Base-by-base conservation (phyloP, 2,888 invertebrate species). In the Eulithis prunata region DNA sequence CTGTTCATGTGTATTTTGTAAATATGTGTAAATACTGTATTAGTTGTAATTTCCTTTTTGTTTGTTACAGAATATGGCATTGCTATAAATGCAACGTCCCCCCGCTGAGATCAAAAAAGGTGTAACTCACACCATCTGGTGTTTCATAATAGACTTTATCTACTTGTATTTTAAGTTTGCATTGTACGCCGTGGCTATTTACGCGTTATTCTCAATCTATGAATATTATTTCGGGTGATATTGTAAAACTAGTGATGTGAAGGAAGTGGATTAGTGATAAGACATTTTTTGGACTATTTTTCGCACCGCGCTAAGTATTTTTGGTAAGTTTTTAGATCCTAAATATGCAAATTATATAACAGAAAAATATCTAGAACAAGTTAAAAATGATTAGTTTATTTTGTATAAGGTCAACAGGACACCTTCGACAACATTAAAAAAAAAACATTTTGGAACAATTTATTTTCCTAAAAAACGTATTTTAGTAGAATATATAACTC, bases 81-180 rank as follows among this genome's bases (percentile, higher is more conserved):
- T 78, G 74, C 71, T 66, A 67, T 83, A 84, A 82, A 87, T 86
- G 86, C 82, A 84, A 78, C 57, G 57, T 54, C n/a, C 70, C 45
- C 51, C 68, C 12, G 46, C 47, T n/a, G 65, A 70, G n/a, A 66
- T 58, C 8, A 64, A 75, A 68, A 80, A 71, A 72, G 82, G 87
- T 57, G 38, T 82, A 62, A 54, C 77, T 47, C 78, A 82, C 66
- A 82, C 66, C 8, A 58, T 90, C 32, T 68, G 74, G 62, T 75
- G 72, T 47, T 88, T 85, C 52, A 7, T 90, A 0, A 89, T 84
- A 72, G 92, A 92, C 74, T 86, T 93, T 72, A 70, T 88, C 11
- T 86, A 79, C 57, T 67, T 93, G 4, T 93, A 93, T 71, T 73
- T 88, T 2, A 93, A 90, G 78, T 92, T 93, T 55, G 85, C 87